Conservation (phyloP, 1,140 invertebrate species). For the Drosophila orosa region DNA sequence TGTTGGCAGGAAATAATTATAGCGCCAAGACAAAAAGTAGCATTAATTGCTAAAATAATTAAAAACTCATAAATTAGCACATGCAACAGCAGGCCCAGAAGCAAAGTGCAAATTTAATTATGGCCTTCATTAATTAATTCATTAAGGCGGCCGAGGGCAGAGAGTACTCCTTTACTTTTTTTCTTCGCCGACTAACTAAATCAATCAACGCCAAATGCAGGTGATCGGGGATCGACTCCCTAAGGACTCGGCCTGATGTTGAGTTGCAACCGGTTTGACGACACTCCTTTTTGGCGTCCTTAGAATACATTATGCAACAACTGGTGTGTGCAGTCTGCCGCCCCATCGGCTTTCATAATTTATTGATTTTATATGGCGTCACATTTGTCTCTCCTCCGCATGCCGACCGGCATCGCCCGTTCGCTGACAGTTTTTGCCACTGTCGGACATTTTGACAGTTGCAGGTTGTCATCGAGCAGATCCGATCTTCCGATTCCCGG, state of each 20-base stretch:
- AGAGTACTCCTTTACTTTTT: conserved; percentile 18
- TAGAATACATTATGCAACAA: conserved; percentile 79
- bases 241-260: conserved; percentile 59
- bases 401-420: conserved; percentile 18
- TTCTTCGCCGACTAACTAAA: conserved; percentile 59
- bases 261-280: conserved; percentile 59
- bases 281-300: conserved; percentile 56
- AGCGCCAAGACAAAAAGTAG: conserved; percentile 32
- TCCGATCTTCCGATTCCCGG: conserved; percentile 3
- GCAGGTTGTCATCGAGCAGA: conserved; percentile 66
- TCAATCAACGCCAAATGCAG: conserved; percentile 80
- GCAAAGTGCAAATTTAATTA: conserved; percentile 80
- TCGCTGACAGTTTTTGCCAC: conserved; percentile 78
- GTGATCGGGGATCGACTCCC: conserved; percentile 52
- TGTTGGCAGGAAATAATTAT: conserved; percentile 72
- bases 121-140: conserved; percentile 76
- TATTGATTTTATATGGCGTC: conserved; percentile 83
- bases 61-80: conserved; percentile 79
- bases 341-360: conserved; percentile 67
- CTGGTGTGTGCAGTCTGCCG: conserved; percentile 5
- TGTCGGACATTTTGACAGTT: conserved; percentile 79
- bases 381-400: conserved; percentile 73
- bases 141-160: conserved; percentile 49
- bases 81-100: conserved; percentile 21
- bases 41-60: conserved; percentile 81